Evolutionary conservation across 2,888 invertebrate species (phyloP).

Genomic region (Miltochrista miniata): DNA sequence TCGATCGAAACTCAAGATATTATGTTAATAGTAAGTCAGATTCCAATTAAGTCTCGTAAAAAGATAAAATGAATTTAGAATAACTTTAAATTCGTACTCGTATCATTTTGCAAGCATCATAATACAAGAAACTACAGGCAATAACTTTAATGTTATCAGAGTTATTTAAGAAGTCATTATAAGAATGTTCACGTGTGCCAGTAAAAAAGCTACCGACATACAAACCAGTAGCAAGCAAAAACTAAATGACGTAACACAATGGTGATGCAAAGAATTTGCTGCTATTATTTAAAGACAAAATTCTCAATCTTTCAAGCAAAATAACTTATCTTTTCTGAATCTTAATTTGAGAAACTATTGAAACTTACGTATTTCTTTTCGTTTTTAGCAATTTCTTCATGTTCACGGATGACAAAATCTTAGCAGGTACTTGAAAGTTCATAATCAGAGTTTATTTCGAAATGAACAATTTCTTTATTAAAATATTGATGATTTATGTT

Average conservation of each 20-base stretch:
- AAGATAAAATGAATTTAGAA: too few species aligned
- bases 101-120: too few species aligned
- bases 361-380: background rate
- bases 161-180: slow-evolving; percentile 16
- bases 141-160: slow-evolving; percentile 5
- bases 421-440: too few species aligned
- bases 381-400: too few species aligned
- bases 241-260: slow-evolving; percentile 23
- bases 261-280: slow-evolving; percentile 11
- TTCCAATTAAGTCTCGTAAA: too few species aligned
- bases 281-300: background rate
- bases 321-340: background rate
- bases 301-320: background rate
- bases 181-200: slow-evolving; percentile 7
- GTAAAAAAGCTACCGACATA: slow-evolving; percentile 9
- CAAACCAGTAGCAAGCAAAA: slow-evolving; percentile 24
- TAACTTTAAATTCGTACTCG: too few species aligned
- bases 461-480: background rate
- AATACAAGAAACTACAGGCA: too few species aligned
- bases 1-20: too few species aligned
- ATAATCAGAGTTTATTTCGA: too few species aligned
- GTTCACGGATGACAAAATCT: too few species aligned
- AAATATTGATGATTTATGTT: too few species aligned
- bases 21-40: too few species aligned
- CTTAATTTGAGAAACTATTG: background rate